phyloP scores from a whole-genome alignment of 2,888 invertebrate species.

The Molanna angustata region DNA sequence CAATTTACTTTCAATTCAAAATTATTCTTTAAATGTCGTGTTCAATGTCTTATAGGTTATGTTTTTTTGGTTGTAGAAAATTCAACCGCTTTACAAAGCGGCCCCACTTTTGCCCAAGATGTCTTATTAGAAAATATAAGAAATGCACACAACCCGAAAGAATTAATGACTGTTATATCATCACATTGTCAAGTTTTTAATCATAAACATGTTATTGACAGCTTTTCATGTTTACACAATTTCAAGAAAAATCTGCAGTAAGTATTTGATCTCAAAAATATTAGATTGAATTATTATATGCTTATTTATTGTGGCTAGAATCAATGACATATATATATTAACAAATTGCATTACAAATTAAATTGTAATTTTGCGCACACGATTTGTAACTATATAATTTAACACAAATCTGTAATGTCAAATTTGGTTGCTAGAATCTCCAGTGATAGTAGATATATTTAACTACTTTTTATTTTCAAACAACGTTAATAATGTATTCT shows the following conservation, averaged over 20 bases:
- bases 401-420: too few species aligned
- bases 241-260: conserved; percentile 7
- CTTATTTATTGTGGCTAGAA: background rate
- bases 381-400: too few species aligned
- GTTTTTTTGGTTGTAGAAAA: too few species aligned
- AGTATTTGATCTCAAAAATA: background rate
- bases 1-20: too few species aligned
- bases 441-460: too few species aligned
- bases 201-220: conserved; percentile 55
- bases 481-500: background rate
- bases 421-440: too few species aligned
- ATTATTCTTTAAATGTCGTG: too few species aligned
- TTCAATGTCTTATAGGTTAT: too few species aligned
- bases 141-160: conserved; percentile 10
- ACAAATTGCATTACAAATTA: background rate
- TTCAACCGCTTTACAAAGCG: too few species aligned
- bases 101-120: too few species aligned
- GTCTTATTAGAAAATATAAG: conserved; percentile 19
- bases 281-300: background rate
- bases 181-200: conserved; percentile 41
- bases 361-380: too few species aligned
- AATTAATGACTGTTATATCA: conserved; percentile 19
- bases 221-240: conserved; percentile 53
- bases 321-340: background rate
- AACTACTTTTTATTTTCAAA: background rate